Conservation (phyloP, 2,888 invertebrate species). For the Tenodera sinensis region DNA sequence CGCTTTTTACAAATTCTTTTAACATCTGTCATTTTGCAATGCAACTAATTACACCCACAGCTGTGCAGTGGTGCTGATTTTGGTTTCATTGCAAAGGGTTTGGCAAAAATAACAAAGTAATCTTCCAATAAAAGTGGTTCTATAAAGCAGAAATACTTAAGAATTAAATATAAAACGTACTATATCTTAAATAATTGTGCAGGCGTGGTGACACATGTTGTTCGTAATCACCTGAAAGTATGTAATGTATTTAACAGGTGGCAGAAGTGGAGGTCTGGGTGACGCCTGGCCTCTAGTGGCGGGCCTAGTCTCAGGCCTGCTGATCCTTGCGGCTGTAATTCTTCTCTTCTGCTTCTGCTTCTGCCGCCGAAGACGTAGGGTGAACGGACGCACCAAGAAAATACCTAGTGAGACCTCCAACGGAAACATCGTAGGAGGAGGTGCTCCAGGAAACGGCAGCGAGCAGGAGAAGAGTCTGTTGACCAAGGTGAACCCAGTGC, state of each 20-base stretch:
- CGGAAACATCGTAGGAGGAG: slow-evolving; percentile 62
- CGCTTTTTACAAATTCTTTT: no score
- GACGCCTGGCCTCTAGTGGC: slow-evolving; percentile 39
- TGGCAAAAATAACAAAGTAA: no score
- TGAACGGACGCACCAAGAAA: slow-evolving; percentile 44
- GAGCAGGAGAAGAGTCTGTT: slow-evolving; percentile 84
- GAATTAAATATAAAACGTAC: no score
- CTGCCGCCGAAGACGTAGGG: slow-evolving; percentile 17
- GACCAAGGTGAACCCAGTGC: slow-evolving; percentile 79
- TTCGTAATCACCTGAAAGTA: no score
- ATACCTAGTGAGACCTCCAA: slow-evolving; percentile 55
- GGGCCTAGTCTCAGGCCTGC: slow-evolving; percentile 48
- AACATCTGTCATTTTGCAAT: no score
- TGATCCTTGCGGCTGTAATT: slow-evolving; percentile 45
- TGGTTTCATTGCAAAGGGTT: no score
- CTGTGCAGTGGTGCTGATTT: no score
- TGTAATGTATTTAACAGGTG: slow-evolving; percentile 36
- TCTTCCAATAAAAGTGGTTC: no score
- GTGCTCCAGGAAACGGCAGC: slow-evolving; percentile 56
- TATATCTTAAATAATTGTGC: no score
- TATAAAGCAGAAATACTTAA: no score
- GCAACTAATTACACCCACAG: no score
- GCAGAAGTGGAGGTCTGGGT: neutral
- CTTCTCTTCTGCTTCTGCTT: slow-evolving; percentile 44
- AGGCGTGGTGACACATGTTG: no score